phyloP scores from a whole-genome alignment of 2,888 invertebrate genomes.

The Lepidocyrtinus sp. region DNA sequence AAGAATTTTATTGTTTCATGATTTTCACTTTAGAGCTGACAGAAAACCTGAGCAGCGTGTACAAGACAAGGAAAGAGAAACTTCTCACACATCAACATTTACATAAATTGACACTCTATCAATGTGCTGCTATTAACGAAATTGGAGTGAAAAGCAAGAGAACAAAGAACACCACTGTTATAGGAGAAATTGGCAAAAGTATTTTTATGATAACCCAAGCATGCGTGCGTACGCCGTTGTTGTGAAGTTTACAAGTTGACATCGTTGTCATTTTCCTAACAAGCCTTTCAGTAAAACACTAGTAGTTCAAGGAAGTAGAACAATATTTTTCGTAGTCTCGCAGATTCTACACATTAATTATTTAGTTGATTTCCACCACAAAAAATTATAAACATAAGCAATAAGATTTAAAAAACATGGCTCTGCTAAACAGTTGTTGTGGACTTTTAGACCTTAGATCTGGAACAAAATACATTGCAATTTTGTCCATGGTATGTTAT shows the following conservation, averaged over 20 bases:
- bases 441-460: conserved; percentile 65
- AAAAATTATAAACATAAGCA: not conserved
- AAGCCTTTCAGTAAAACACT: too few species aligned
- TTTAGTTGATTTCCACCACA: too few species aligned
- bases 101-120: not conserved
- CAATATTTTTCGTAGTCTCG: too few species aligned
- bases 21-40: conserved; percentile 5
- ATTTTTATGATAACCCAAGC: too few species aligned
- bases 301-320: too few species aligned
- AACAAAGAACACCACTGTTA: not conserved
- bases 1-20: not conserved
- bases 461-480: conserved; percentile 68
- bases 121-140: not conserved
- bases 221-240: too few species aligned
- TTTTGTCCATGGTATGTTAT: conserved; percentile 67
- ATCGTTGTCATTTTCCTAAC: too few species aligned
- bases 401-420: conserved; percentile 55
- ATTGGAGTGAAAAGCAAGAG: not conserved
- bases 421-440: conserved; percentile 67
- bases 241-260: too few species aligned
- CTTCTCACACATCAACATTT: not conserved
- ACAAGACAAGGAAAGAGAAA: conserved; percentile 6
- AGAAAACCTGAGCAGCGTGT: not conserved
- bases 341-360: too few species aligned
- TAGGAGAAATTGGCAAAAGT: too few species aligned